Percentiles rank a stretch among this genome's conserved stretches.
Evolutionary conservation across 2,113 vertebrate genomes (phyloP).

Genomic region (Procavia capensis): DNA sequence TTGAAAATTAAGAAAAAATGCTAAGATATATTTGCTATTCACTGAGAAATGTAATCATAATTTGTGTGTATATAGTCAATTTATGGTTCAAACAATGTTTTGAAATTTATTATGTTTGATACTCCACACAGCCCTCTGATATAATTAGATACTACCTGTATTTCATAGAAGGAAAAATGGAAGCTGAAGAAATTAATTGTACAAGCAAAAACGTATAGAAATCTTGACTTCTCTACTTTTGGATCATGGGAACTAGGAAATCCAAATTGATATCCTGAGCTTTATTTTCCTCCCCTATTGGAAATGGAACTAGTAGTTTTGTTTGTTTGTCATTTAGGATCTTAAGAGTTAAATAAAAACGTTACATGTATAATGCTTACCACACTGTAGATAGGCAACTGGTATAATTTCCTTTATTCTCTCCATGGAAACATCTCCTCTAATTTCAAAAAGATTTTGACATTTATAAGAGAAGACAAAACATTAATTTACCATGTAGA

Average conservation of each 20-base stretch:
- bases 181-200: background rate
- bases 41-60: background rate
- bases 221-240: background rate
- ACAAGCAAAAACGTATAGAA: background rate
- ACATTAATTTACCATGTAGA: background rate
- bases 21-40: background rate
- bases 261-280: background rate
- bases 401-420: background rate
- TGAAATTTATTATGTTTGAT: background rate
- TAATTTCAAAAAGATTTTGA: background rate
- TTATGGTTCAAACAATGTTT: background rate
- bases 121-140: background rate
- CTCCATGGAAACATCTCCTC: background rate
- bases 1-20: constrained; percentile 42
- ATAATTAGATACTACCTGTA: background rate
- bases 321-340: background rate
- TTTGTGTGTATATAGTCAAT: background rate
- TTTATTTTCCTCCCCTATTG: background rate
- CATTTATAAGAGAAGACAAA: background rate
- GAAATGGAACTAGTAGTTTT: background rate
- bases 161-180: background rate
- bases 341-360: background rate
- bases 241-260: background rate
- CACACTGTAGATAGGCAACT: background rate
- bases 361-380: background rate